These are phyloP conservation scores for Bedellia somnulentella DNA, from an alignment of 2,888 invertebrate species.

Conservation along the genomic window DNA sequence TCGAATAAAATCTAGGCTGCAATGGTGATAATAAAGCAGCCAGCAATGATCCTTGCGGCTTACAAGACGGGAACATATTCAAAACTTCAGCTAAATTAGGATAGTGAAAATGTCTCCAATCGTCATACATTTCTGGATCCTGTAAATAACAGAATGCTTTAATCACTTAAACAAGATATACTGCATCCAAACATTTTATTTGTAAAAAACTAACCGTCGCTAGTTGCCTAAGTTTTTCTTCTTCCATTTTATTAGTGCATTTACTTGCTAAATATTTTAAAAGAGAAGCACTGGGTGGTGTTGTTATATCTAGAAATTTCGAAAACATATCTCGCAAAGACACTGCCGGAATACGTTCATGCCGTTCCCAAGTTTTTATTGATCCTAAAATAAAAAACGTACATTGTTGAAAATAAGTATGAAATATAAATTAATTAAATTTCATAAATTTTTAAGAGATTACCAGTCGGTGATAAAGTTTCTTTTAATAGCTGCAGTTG, in stretches of 20 bases:
- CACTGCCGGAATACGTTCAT: constrained; percentile 77
- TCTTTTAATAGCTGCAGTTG: constrained; percentile 82
- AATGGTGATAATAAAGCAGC: constrained; percentile 80
- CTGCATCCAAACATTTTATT: too few relatives aligned
- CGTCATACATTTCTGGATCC: constrained; percentile 88
- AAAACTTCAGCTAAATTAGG: constrained; percentile 88
- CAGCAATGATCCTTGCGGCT: constrained; percentile 78
- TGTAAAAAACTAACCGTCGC: constrained; percentile 68
- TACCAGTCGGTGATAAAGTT: constrained; percentile 81
- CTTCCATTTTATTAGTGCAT: constrained; percentile 73
- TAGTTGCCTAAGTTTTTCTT: constrained; percentile 67
- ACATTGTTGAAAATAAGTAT: background rate
- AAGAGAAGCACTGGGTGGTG: constrained; percentile 84
- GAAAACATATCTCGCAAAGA: constrained; percentile 74
- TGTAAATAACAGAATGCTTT: too few relatives aligned
- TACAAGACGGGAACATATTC: constrained; percentile 83
- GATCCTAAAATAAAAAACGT: constrained; percentile 57
- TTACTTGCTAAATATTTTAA: constrained; percentile 78
- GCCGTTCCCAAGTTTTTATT: constrained; percentile 82
- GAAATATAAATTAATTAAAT: background rate
- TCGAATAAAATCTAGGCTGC: constrained; percentile 92
- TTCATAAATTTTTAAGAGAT: constrained; percentile 6
- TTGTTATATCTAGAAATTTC: constrained; percentile 86
- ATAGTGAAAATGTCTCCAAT: constrained; percentile 85
- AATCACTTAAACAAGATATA: too few relatives aligned